phyloP scores from a whole-genome alignment of 2,888 invertebrate species.

The Perdita meconis region DNA sequence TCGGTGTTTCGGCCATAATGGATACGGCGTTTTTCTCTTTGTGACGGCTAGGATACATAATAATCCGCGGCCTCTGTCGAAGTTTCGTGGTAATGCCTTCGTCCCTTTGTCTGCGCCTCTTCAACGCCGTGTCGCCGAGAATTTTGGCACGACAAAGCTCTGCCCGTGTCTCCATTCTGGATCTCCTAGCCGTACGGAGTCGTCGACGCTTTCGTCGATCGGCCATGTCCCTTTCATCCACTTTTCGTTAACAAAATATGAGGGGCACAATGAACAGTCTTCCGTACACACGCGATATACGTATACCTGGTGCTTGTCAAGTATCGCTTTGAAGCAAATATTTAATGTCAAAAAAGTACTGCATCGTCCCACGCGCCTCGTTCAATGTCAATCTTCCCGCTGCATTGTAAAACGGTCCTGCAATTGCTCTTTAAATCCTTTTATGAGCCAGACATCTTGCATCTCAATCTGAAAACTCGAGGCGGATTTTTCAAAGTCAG shows the following conservation, averaged over 20 bases:
- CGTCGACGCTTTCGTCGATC: slow-evolving; percentile 73
- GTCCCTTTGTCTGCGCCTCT: slow-evolving; percentile 51
- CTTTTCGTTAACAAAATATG: slow-evolving; percentile 20
- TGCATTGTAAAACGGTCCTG: background rate
- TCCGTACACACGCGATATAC: background rate
- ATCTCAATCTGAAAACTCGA: too few relatives aligned
- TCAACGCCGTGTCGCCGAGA: slow-evolving; percentile 53
- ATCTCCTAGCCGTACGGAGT: slow-evolving; percentile 65
- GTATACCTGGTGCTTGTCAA: background rate
- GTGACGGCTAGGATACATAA: slow-evolving; percentile 51
- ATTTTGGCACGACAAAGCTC: slow-evolving; percentile 80
- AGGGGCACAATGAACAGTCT: slow-evolving; percentile 4
- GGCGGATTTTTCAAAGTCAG: too few relatives aligned
- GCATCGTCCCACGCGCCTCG: too few relatives aligned
- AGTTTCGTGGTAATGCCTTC: slow-evolving; percentile 65
- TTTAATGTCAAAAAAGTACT: background rate
- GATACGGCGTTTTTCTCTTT: slow-evolving; percentile 64
- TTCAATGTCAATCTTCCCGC: background rate
- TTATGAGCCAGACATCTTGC: too few relatives aligned
- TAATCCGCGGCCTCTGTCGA: slow-evolving; percentile 65
- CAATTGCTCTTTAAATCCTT: too few relatives aligned
- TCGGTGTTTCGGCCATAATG: slow-evolving; percentile 67
- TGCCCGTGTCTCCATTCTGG: slow-evolving; percentile 77
- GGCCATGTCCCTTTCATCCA: slow-evolving; percentile 63
- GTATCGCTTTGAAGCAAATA: too few relatives aligned